Conservation (phyloP, 2,797 vertebrate genomes). For the Ataeniobius toweri region DNA sequence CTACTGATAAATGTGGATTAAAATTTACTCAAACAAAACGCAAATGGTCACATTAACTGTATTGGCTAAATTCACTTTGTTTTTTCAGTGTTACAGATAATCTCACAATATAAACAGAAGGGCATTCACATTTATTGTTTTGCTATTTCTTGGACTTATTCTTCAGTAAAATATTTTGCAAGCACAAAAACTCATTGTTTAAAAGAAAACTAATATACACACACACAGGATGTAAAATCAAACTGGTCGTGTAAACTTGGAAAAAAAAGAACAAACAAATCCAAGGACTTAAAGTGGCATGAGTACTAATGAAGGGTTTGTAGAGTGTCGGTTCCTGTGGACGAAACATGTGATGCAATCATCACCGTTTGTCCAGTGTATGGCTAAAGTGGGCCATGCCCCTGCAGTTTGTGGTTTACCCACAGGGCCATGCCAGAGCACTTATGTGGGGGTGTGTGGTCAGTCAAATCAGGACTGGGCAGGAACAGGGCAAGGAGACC, state of each 20-base stretch:
- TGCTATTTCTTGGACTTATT: conserved; percentile 9
- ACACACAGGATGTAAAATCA: conserved; percentile 65
- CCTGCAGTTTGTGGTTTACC: conserved; percentile 33
- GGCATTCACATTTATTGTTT: conserved; percentile 9
- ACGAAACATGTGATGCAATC: conserved; percentile 61
- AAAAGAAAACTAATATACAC: conserved; percentile 51
- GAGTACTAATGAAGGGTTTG: conserved; percentile 72
- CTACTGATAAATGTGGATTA: background rate
- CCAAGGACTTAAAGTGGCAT: conserved; percentile 58
- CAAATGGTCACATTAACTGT: background rate
- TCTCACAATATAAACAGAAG: background rate
- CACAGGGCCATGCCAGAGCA: conserved; percentile 53
- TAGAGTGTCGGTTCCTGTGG: conserved; percentile 56
- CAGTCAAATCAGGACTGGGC: conserved; percentile 21
- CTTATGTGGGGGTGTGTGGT: conserved; percentile 42
- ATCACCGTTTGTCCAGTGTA: conserved; percentile 56
- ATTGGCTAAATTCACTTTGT: background rate
- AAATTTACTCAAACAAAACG: background rate
- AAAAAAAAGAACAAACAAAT: conserved; percentile 56
- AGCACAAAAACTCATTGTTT: conserved; percentile 65
- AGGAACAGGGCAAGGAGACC: conserved; percentile 15
- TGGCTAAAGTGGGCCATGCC: conserved; percentile 51
- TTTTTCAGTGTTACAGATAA: background rate
- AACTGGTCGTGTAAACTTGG: conserved; percentile 69
- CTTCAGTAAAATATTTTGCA: conserved; percentile 53